These are phyloP conservation scores for Rhynchonycteris naso DNA, from an alignment of 2,797 vertebrate species.

Conservation along the genomic window DNA sequence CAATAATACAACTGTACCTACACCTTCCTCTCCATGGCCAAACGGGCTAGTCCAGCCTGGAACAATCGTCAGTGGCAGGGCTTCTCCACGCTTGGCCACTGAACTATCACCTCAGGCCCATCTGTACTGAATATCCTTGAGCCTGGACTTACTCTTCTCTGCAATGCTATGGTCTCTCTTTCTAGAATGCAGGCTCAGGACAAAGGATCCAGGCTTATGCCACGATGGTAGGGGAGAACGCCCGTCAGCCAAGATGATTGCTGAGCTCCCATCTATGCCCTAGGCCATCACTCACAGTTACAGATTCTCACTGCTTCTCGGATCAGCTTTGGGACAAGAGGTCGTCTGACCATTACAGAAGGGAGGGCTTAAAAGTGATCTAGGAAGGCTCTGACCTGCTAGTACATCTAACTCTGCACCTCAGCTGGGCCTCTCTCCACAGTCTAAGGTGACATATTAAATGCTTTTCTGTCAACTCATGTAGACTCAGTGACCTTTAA, in stretches of 20 bases:
- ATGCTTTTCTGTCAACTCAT: slow-evolving; percentile 46
- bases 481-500: slow-evolving; percentile 48
- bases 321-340: neutral
- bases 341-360: slow-evolving; percentile 23
- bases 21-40: neutral
- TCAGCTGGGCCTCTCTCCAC: slow-evolving; percentile 27
- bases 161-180: neutral
- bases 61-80: neutral
- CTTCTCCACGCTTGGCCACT: neutral
- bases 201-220: neutral
- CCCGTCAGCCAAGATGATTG: neutral
- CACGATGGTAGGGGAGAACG: neutral
- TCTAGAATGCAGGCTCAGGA: neutral
- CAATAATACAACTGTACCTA: neutral
- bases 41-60: neutral
- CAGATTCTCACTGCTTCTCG: slow-evolving; percentile 18
- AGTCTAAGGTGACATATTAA: slow-evolving; percentile 56
- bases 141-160: neutral
- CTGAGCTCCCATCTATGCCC: neutral
- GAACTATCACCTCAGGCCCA: neutral
- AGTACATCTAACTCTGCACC: neutral
- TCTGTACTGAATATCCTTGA: neutral
- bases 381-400: slow-evolving; percentile 33
- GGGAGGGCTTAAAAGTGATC: slow-evolving; percentile 28
- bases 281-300: neutral